A percentile compares a stretch with the other conserved stretches of the same genome.
Evolutionary conservation across 2,888 invertebrate genomes (phyloP).

Genomic region (Drosophila limbata): DNA sequence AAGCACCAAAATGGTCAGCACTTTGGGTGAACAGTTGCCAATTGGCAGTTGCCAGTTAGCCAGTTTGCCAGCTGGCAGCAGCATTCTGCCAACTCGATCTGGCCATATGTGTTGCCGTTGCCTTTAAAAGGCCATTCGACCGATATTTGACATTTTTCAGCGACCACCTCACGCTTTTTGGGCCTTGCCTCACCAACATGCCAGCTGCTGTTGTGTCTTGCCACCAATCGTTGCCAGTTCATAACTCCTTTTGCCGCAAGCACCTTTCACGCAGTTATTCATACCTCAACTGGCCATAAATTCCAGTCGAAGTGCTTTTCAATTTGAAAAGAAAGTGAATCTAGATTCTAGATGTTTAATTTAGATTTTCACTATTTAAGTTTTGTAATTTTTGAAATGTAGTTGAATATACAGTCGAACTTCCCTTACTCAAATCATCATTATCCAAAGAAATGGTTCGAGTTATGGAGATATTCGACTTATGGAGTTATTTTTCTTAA

Average conservation of each 20-base stretch:
- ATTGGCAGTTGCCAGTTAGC: constrained; percentile 28
- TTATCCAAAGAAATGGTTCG: no score
- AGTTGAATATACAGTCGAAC: no score
- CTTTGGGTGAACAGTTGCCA: constrained; percentile 57
- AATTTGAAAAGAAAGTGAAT: constrained; percentile 1
- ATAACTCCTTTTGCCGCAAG: constrained; percentile 61
- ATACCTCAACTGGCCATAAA: constrained; percentile 2
- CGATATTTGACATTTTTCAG: constrained; percentile 70
- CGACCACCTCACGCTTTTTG: constrained; percentile 29
- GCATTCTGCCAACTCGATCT: constrained; percentile 59
- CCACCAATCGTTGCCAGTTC: constrained; percentile 41
- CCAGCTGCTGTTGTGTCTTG: constrained; percentile 46
- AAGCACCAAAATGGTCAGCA: constrained; percentile 61
- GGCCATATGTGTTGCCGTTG: constrained; percentile 58
- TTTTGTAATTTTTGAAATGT: neutral
- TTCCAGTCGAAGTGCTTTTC: neutral
- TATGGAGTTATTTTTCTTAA: no score
- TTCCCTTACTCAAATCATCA: no score
- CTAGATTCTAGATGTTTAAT: neutral
- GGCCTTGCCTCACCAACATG: constrained; percentile 33
- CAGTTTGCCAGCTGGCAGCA: constrained; percentile 16
- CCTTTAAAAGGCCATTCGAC: constrained; percentile 68
- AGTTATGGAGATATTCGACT: no score
- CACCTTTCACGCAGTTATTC: constrained; percentile 62
- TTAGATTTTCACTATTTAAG: neutral